Evolutionary conservation across 2,888 invertebrate species (phyloP), one percentile per base, ranked within the genome.

Genomic region (Chironomus riparius): DNA sequence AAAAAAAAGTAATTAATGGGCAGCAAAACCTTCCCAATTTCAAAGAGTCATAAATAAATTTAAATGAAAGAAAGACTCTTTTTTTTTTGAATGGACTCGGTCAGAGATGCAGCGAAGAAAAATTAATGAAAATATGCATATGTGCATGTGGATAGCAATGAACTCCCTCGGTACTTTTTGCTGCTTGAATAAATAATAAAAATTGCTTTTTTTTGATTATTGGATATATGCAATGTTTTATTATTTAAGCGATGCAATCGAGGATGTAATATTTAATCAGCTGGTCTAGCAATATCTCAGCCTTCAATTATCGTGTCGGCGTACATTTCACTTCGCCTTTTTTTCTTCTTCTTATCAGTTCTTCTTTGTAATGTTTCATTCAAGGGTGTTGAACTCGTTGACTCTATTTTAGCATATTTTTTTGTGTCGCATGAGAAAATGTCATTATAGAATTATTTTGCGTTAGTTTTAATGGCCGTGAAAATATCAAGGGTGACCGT

Each of bases 261-360:
- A 24, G 65, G 21, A 21, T 65, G 65, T 65, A 65, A 22, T 65
- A 65, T 65, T 65, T 65, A 65, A 65, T 65, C 65, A 65, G 65
- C 65, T 65, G 65, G 13, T 24, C 22, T 65, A 38, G 10, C 22
- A 65, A 10, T 65, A 22, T 24, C 13, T 10, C 21, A 65, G 22
- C 21, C 22, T 38, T 38, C 38, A 38, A 38, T 38, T 38, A 38
- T 38, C 38, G 38, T 38, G 38, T 38, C 38, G 38, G 38, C 38
- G 38, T 38, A 38, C 38, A 38, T 38, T 38, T 38, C 38, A 38
- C 38, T 10, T 21, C 22, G 65, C 12, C 2, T 12, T 24, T 21
- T 13, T 12, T 65, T 65, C 21, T 65, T 65, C 18, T 62, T 22
- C 4, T 65, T 12, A 65, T 50, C 50, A 56, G 3, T 56, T 56